phyloP scores from a whole-genome alignment of 2,888 invertebrate species.

The Temnothorax ravouxi region DNA sequence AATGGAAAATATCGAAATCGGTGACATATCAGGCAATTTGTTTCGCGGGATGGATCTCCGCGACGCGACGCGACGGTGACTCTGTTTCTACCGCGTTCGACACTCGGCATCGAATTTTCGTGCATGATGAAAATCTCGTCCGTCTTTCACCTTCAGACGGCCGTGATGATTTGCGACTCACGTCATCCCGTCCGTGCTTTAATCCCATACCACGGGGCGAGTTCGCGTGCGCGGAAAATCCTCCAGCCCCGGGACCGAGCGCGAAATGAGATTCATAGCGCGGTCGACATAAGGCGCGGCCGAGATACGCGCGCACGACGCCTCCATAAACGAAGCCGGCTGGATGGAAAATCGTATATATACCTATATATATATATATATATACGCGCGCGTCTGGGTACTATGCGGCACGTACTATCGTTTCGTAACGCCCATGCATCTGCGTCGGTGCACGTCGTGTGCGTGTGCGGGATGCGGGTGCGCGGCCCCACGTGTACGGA shows the following conservation, averaged over 20 bases:
- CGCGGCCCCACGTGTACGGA: neutral
- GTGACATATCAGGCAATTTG: neutral
- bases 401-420: conserved; percentile 35
- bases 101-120: conserved; percentile 8
- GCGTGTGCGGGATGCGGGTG: conserved; percentile 3
- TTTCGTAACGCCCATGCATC: conserved; percentile 14
- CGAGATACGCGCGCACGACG: conserved; percentile 35
- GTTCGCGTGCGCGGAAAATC: neutral
- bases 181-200: conserved; percentile 11
- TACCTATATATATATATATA: no score
- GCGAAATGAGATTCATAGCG: conserved; percentile 49
- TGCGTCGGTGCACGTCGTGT: neutral
- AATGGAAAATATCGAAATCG: conserved; percentile 8
- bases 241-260: neutral
- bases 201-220: neutral
- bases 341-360: conserved; percentile 41
- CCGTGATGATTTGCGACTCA: neutral
- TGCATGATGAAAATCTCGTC: neutral
- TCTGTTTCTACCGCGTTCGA: neutral
- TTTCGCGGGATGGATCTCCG: conserved; percentile 6
- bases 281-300: conserved; percentile 37
- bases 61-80: neutral
- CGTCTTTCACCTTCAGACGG: neutral
- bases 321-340: conserved; percentile 40
- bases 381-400: neutral